These are phyloP conservation scores for Grammomys dolichurus DNA, from an alignment of 2,113 vertebrate species.

Conservation along the genomic window DNA sequence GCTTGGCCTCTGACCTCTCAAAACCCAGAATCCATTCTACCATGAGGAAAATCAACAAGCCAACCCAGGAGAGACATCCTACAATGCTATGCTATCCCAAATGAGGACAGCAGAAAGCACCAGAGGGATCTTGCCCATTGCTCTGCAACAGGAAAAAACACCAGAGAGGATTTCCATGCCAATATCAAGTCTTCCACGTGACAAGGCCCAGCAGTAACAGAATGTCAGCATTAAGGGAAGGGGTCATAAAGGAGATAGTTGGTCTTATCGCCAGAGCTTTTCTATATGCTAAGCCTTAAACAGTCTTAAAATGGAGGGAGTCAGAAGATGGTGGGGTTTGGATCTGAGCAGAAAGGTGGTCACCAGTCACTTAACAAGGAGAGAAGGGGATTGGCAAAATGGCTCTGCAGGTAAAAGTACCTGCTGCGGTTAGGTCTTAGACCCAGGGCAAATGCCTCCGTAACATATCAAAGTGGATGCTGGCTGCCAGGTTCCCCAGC, in stretches of 20 bases:
- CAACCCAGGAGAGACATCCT: neutral
- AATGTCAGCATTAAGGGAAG: neutral
- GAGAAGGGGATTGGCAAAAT: neutral
- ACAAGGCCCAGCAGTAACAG: neutral
- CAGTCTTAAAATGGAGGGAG: neutral
- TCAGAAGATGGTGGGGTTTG: neutral
- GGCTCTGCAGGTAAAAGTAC: neutral
- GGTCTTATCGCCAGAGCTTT: neutral
- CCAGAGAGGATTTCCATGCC: neutral
- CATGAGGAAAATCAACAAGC: neutral
- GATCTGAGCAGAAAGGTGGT: neutral
- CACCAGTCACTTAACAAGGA: accelerated
- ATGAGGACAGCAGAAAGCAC: neutral
- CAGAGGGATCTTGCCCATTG: neutral
- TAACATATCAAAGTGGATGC: neutral
- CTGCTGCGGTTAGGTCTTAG: neutral
- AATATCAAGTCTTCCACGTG: neutral
- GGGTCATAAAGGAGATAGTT: neutral
- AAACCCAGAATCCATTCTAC: neutral
- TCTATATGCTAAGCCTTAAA: neutral
- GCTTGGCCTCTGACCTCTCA: neutral
- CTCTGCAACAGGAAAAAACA: neutral
- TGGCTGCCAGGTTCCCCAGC: no score
- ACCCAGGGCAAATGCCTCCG: neutral
- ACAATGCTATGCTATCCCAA: neutral